Percentiles rank a stretch among this genome's conserved stretches.
Conservation (phyloP, 1,140 invertebrate genomes). For the Drosophila repleta region DNA sequence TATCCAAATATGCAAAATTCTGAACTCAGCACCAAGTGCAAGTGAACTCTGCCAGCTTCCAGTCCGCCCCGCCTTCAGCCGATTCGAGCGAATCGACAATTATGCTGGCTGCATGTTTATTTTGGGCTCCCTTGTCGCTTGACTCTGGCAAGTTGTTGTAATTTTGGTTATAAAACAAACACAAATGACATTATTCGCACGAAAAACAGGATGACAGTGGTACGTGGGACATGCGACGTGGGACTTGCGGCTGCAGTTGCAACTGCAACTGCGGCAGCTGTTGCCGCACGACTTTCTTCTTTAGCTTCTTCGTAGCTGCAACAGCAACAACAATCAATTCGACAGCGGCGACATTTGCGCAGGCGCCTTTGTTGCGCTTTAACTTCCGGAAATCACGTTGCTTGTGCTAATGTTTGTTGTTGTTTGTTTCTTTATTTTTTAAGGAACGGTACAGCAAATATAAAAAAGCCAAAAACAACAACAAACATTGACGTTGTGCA, state of each 20-base stretch:
- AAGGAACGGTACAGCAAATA: conserved; percentile 39
- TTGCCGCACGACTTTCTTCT: conserved; percentile 74
- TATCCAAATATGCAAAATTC: conserved; percentile 13
- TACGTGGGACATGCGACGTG: conserved; percentile 22
- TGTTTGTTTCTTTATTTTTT: conserved; percentile 22
- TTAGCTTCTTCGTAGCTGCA: conserved; percentile 49
- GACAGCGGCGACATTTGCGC: conserved; percentile 73
- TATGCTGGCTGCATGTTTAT: conserved; percentile 52
- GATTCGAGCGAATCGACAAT: conserved; percentile 36
- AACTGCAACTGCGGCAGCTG: conserved; percentile 54
- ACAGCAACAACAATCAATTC: conserved; percentile 64
- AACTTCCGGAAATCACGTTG: conserved; percentile 80
- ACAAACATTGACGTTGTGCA: conserved; percentile 57
- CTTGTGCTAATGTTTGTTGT: conserved; percentile 61
- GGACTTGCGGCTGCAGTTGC: conserved; percentile 26
- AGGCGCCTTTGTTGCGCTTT: conserved; percentile 69
- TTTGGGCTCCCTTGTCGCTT: conserved; percentile 28
- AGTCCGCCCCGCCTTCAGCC: neutral
- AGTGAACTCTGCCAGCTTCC: neutral
- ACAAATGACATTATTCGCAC: conserved; percentile 81
- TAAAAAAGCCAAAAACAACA: no score
- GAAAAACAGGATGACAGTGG: conserved; percentile 65
- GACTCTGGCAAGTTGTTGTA: conserved; percentile 63
- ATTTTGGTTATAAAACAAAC: conserved; percentile 79
- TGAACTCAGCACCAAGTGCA: neutral